Evolutionary conservation across 2,888 invertebrate genomes (phyloP).

Genomic region (Ochropleura plecta): DNA sequence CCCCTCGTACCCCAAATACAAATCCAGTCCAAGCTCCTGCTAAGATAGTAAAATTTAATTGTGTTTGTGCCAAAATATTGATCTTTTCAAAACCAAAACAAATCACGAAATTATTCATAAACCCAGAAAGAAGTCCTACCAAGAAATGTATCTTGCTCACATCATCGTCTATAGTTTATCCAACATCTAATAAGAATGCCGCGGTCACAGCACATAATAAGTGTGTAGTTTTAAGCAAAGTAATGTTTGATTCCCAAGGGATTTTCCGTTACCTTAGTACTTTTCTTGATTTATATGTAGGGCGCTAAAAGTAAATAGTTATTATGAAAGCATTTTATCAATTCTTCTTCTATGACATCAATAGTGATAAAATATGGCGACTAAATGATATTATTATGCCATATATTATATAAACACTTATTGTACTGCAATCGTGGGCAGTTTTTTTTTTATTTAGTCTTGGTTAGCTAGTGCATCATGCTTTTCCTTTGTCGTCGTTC

Average conservation of each 20-base stretch:
- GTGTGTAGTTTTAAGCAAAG: neutral
- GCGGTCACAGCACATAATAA: no score
- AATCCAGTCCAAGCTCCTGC: neutral
- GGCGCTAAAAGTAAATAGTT: neutral
- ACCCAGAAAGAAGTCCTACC: no score
- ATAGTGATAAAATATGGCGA: neutral
- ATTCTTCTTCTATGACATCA: neutral
- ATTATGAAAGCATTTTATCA: neutral
- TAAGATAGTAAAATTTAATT: neutral
- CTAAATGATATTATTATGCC: neutral
- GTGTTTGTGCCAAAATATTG: neutral
- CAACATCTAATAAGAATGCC: neutral
- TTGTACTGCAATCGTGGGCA: neutral
- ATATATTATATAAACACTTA: no score
- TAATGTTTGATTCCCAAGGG: neutral
- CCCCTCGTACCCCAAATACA: neutral
- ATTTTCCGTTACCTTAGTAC: slow-evolving; percentile 8
- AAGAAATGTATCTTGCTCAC: no score
- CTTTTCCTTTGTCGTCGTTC: neutral
- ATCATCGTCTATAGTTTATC: neutral
- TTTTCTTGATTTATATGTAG: slow-evolving; percentile 6
- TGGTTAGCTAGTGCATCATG: neutral
- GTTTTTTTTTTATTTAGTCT: neutral
- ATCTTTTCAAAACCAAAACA: no score
- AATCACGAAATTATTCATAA: no score